Base-by-base conservation (phyloP, 2,113 vertebrate genomes). In the Salvelinus namaycush region DNA sequence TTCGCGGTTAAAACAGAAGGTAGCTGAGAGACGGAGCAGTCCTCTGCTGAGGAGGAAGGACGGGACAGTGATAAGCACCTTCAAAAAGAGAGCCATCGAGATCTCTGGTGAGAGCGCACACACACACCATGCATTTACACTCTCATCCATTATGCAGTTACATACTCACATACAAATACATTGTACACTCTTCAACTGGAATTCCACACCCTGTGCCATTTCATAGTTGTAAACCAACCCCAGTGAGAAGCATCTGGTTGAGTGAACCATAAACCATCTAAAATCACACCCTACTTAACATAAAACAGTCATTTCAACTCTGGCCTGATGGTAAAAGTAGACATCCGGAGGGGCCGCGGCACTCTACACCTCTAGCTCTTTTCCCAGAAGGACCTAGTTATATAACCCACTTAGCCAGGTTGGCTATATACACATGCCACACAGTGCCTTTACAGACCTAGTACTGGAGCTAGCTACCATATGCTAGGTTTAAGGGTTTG, bases 1-100 rank as follows among this genome's bases (percentile, higher is more conserved):
- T 20, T 98, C 97, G 0, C 92, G 97, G 84, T 94, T 98, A 94
- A 99, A 99, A 91, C 97, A 98, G 92, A 98, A 98, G 90, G 97
- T 98, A 73, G 96, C 96, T 0, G 97, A 99, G 92, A 89, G 97
- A 65, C 92, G 97, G 86, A 99, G 97, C 91, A 98, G 96, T 13
- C 97, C 97, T 0, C 92, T 98, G 6, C 92, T 98, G 27, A 93
- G 97, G 68, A 93, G 97, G 69, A 97, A 97, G 86, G 97, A 99
- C 1, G 97, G 97, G 51, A 95, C 96, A 0, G 94, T 98, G 75
- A 96, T 99, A 88, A 98, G 96, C 91, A 95, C 97, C 84, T 98
- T 97, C 85, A 96, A 95, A 89, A 97, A 97, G 88, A 93, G 97
- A 85, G 96, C 96, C 26, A 90, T 95, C 0, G 95, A 96, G 86